Percentiles rank a stretch among this genome's conserved stretches.
phyloP scores from a whole-genome alignment of 2,888 invertebrate species.

The Epistrophe grossulariae region DNA sequence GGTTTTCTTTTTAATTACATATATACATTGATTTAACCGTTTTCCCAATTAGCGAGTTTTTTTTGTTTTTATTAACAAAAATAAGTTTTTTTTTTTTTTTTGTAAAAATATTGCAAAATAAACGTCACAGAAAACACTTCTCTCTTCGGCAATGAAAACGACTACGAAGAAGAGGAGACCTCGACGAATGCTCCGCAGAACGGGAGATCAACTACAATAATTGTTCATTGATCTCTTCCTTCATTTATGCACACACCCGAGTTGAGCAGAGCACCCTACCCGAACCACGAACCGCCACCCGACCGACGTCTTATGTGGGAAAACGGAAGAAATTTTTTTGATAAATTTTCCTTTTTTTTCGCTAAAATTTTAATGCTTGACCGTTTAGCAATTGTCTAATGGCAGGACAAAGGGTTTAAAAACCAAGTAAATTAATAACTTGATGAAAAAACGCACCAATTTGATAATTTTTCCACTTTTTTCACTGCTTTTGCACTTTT shows the following conservation, averaged over 20 bases:
- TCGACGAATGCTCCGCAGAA: conserved; percentile 33
- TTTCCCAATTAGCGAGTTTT: conserved; percentile 34
- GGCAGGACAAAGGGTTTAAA: not conserved
- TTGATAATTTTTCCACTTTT: conserved; percentile 22
- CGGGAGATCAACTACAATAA: conserved; percentile 52
- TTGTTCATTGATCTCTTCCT: conserved; percentile 74
- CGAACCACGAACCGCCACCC: conserved; percentile 30
- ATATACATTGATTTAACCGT: conserved; percentile 56
- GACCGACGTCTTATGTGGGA: conserved; percentile 40
- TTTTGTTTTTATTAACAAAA: conserved; percentile 30
- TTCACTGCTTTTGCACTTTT: conserved; percentile 29
- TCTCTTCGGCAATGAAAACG: conserved; percentile 5
- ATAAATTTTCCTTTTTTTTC: conserved; percentile 27
- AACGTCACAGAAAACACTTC: conserved; percentile 40
- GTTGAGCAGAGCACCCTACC: conserved; percentile 34
- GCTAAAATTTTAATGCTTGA: conserved; percentile 44
- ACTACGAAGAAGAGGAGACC: conserved; percentile 6
- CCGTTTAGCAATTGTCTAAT: conserved; percentile 37
- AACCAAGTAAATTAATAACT: conserved; percentile 1
- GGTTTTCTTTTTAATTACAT: conserved; percentile 49
- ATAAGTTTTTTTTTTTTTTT: conserved; percentile 29
- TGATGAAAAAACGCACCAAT: conserved; percentile 29
- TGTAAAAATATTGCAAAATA: conserved; percentile 59
- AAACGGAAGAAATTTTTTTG: conserved; percentile 49
- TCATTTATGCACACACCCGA: conserved; percentile 64